phyloP scores from a whole-genome alignment of 2,113 vertebrate species.

The Callithrix jacchus region DNA sequence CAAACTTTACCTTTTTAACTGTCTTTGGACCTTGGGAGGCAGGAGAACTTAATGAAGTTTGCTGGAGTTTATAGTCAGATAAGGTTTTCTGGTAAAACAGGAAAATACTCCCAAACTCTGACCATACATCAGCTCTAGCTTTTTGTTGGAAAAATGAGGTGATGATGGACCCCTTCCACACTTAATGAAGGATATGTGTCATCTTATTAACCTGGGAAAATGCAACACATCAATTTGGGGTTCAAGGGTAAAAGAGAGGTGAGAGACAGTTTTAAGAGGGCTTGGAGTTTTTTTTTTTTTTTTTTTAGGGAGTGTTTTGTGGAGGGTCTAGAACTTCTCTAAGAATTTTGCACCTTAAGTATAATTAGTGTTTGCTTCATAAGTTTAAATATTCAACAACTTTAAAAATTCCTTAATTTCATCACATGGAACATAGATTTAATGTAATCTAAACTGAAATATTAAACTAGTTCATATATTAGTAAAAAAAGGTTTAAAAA shows the following conservation, averaged over 20 bases:
- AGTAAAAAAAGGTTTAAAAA: too few species aligned
- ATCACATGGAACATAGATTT: not conserved
- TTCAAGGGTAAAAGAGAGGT: not conserved
- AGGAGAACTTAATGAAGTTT: not conserved
- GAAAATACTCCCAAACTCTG: not conserved
- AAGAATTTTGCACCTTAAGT: conserved; percentile 27
- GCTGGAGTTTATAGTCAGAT: not conserved
- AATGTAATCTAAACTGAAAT: conserved; percentile 5
- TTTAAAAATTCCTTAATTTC: conserved; percentile 29
- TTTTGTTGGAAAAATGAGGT: not conserved
- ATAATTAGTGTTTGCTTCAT: not conserved
- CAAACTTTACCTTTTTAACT: not conserved
- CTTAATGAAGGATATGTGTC: not conserved
- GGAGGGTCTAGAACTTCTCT: not conserved
- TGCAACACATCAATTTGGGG: not conserved
- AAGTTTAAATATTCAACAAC: conserved; percentile 10
- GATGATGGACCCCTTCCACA: not conserved
- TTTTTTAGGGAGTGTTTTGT: not conserved
- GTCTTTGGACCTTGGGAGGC: not conserved
- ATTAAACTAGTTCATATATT: too few species aligned
- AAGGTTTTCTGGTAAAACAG: not conserved
- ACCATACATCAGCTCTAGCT: not conserved
- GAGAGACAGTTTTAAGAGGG: not conserved
- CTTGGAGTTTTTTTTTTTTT: not conserved
- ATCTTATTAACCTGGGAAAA: conserved; percentile 31